A percentile compares a stretch with the other conserved stretches of the same genome.
Conservation (phyloP, 2,888 invertebrate genomes). For the Halocaridina rubra region DNA sequence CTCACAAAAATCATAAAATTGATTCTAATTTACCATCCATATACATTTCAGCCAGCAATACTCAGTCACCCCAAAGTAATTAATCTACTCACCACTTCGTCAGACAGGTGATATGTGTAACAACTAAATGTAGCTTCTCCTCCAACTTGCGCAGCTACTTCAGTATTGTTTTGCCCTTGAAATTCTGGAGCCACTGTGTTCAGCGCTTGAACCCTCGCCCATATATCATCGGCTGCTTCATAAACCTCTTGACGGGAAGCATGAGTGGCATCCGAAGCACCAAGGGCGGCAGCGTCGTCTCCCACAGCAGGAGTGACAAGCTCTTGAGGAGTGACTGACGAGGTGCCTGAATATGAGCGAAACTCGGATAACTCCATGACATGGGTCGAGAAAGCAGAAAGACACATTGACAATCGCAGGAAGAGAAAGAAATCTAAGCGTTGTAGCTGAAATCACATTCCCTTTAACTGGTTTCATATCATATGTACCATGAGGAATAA, state of each 20-base stretch:
- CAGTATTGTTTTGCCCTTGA: slow-evolving; percentile 36
- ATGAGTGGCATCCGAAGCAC: neutral
- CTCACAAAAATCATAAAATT: no score
- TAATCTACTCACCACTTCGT: slow-evolving; percentile 40
- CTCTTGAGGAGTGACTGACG: neutral
- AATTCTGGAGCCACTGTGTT: neutral
- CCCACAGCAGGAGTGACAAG: neutral
- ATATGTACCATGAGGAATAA: no score
- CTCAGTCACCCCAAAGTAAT: no score
- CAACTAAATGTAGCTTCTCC: slow-evolving; percentile 52
- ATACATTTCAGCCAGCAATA: no score
- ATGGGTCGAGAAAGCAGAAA: neutral
- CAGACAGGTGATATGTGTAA: slow-evolving; percentile 44
- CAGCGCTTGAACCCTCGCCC: neutral
- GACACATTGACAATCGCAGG: neutral
- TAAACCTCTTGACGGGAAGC: neutral
- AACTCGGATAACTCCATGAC: no score
- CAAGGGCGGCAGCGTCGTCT: neutral
- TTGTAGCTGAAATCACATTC: no score
- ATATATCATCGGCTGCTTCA: neutral
- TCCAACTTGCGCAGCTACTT: slow-evolving; percentile 53
- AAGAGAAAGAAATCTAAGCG: no score
- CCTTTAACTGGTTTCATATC: no score
- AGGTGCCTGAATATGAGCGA: no score
- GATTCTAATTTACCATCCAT: no score